Percentiles rank a stretch among this genome's conserved stretches.
Conservation (phyloP, 30 jellyfish, hydroid and myxozoan species). For the Mastigias papua region DNA sequence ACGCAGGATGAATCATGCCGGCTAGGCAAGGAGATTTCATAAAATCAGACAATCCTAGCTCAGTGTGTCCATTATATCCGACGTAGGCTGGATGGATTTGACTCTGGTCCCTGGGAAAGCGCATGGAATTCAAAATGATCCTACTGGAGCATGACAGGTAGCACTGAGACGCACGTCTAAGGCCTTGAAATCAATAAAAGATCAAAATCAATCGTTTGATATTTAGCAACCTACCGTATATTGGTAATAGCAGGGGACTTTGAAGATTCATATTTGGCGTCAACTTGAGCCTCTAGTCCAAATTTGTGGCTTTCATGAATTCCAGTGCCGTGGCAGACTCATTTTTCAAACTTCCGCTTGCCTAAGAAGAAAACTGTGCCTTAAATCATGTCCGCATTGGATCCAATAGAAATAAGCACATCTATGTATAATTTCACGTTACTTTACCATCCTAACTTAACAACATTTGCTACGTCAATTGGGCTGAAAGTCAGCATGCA, state of each 20-base stretch:
- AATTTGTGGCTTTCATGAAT: constrained; percentile 47
- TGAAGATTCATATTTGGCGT: constrained; percentile 48
- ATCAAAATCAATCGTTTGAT: neutral
- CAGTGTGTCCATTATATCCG: no score
- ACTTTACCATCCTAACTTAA: no score
- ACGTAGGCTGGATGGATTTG: no score
- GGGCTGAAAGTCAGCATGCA: no score
- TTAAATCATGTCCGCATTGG: neutral
- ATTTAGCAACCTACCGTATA: constrained; percentile 26
- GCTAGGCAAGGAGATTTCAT: no score
- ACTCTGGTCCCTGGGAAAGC: neutral
- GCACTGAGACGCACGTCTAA: no score
- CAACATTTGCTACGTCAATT: no score
- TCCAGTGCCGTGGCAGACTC: constrained; percentile 31
- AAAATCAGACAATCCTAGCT: no score
- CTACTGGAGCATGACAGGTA: neutral
- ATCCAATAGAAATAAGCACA: neutral
- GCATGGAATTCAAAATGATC: neutral
- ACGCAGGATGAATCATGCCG: no score
- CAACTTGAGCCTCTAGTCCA: constrained; percentile 46
- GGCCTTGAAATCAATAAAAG: neutral
- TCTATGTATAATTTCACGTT: no score
- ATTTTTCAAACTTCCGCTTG: constrained; percentile 47
- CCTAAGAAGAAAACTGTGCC: constrained; percentile 6
- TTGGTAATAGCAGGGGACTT: constrained; percentile 11